These are phyloP conservation scores for Leptodirus hochenwartii DNA, from an alignment of 2,888 invertebrate species.

Conservation along the genomic window DNA sequence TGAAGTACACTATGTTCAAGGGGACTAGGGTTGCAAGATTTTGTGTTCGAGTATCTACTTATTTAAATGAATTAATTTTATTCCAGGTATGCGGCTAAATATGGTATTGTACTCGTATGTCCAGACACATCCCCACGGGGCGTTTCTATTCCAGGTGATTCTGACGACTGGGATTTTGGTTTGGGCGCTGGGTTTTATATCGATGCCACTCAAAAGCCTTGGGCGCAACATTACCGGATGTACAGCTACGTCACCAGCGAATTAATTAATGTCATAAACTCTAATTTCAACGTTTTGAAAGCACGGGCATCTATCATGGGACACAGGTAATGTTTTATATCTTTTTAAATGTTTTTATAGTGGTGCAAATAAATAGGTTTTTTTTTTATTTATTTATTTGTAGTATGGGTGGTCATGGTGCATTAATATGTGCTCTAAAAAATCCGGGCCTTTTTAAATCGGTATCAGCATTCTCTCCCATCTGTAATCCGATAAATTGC, in stretches of 20 bases:
- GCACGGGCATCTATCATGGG: conserved; percentile 61
- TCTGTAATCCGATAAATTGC: conserved; percentile 69
- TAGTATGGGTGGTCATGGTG: conserved; percentile 98
- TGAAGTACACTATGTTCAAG: no score
- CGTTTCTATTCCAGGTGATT: conserved; percentile 75
- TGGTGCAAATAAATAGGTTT: neutral
- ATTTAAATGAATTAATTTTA: conserved; percentile 6
- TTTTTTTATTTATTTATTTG: conserved; percentile 17
- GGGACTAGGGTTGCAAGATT: no score
- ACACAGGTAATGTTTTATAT: conserved; percentile 37
- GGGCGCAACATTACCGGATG: conserved; percentile 90
- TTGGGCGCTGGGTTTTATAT: conserved; percentile 91
- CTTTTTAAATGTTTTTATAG: no score
- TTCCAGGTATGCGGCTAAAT: conserved; percentile 54
- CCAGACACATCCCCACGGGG: conserved; percentile 95
- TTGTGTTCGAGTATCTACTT: no score
- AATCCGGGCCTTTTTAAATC: conserved; percentile 76
- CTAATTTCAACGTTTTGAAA: conserved; percentile 48
- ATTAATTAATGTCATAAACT: conserved; percentile 52
- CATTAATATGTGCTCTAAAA: conserved; percentile 72
- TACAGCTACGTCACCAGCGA: conserved; percentile 85
- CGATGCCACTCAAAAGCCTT: conserved; percentile 79
- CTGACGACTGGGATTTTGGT: conserved; percentile 88
- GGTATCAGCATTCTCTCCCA: conserved; percentile 91
- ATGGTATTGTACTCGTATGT: conserved; percentile 72